phyloP scores from a whole-genome alignment of 2,113 vertebrate genomes.

The Pterocles burchelli region DNA sequence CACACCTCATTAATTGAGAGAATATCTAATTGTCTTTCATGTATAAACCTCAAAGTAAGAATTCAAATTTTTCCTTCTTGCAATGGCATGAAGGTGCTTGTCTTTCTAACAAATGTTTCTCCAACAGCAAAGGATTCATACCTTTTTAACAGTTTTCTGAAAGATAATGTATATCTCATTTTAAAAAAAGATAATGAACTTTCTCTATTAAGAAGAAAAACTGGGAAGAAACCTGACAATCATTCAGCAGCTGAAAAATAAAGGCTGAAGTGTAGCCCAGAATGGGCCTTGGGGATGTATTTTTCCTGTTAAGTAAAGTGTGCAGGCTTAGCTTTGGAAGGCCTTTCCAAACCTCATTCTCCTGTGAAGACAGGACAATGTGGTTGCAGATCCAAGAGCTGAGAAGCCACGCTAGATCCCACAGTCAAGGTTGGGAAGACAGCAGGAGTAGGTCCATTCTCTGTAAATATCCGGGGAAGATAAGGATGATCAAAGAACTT shows the following conservation, averaged over 20 bases:
- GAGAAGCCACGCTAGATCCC: not conserved
- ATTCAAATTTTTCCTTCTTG: not conserved
- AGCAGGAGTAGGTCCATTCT: not conserved
- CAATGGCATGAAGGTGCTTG: not conserved
- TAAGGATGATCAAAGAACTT: not conserved
- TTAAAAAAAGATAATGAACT: not conserved
- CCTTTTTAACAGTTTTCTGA: not conserved
- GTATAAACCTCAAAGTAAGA: not conserved
- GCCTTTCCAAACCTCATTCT: not conserved
- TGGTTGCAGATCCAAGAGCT: not conserved
- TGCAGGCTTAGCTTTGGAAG: not conserved
- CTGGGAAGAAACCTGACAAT: not conserved
- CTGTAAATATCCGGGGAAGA: not conserved
- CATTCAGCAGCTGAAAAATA: not conserved
- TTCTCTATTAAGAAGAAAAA: not conserved
- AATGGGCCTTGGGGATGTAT: not conserved
- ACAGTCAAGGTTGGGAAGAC: not conserved
- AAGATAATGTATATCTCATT: not conserved
- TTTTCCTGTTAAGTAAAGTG: not conserved
- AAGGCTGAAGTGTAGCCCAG: not conserved
- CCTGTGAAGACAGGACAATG: rapidly evolving
- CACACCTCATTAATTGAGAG: not conserved
- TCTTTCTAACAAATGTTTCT: not conserved
- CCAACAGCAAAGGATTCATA: not conserved
- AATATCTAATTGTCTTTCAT: constrained; percentile 10